Base-by-base conservation (phyloP, 1,140 invertebrate genomes). In the Zaprionus nigranus region DNA sequence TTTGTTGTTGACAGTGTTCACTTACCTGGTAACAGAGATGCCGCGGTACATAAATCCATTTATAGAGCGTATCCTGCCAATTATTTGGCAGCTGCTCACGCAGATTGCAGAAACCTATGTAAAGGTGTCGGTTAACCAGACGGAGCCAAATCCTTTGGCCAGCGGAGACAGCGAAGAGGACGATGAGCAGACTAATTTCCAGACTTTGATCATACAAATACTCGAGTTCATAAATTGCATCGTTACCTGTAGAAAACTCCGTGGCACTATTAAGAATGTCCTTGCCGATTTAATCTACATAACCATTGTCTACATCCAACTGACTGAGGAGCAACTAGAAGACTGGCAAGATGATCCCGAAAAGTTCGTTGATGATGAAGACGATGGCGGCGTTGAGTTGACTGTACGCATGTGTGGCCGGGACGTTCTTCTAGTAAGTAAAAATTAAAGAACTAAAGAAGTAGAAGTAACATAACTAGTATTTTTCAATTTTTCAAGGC, bases 281-380 rank as follows among this genome's bases (percentile, higher is more conserved):
- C 80, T 96, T 26, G 93, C 95, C 24, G 96, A 97, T 86, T 93
- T 97, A 3, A 94, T 97, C 54, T 97, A 96, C 84, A 96, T 96
- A 79, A 93, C 96, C 22, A 94, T 97, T 43, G 93, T 96, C 36
- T 92, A 92, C 28, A 92, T 92, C 13, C 96, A 97, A 93, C 95
- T 97, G 62, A 96, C 96, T 5, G 95, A 96, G 71, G 96, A 97
- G 79, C 96, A 97, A 93, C 95, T 96, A 54, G 94, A 95, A 81
- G 87, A 94, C 36, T 97, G 96, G 96, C 94, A 94, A 38, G 94
- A 93, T 30, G 96, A 96, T 94, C 95, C 96, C 0, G 95, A 96
- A 83, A 95, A 95, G 78, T 97, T 96, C 93, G 95, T 97, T 5
- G 96, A 96, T 79, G 96, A 97, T 86, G 96, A 97, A 84, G 96